phyloP scores from a whole-genome alignment of 2,888 invertebrate genomes.

The Horisme vitalbata region DNA sequence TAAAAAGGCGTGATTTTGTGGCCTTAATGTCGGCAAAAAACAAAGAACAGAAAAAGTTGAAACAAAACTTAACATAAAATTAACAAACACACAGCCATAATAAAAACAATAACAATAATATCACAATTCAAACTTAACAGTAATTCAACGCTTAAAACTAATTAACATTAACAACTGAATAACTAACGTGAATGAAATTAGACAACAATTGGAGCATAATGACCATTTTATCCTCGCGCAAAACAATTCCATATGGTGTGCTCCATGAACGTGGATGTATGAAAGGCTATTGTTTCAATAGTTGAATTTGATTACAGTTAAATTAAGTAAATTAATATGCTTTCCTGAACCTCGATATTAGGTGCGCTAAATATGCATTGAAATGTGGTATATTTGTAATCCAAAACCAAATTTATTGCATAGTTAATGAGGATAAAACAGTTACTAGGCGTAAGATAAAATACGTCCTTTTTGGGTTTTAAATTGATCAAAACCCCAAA shows the following conservation, averaged over 20 bases:
- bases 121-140: slow-evolving; percentile 73
- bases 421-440: slow-evolving; percentile 48
- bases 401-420: slow-evolving; percentile 19
- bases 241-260: slow-evolving; percentile 26
- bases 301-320: slow-evolving; percentile 35
- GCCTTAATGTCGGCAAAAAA: slow-evolving; percentile 75
- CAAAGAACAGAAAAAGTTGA: slow-evolving; percentile 66
- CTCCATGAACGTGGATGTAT: slow-evolving; percentile 25
- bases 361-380: slow-evolving; percentile 21
- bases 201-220: slow-evolving; percentile 53
- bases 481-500: slow-evolving; percentile 45
- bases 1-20: slow-evolving; percentile 35
- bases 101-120: slow-evolving; percentile 56
- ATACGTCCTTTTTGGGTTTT: slow-evolving; percentile 23
- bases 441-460: slow-evolving; percentile 43
- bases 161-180: slow-evolving; percentile 59
- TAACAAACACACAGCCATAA: slow-evolving; percentile 81
- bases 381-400: slow-evolving; percentile 21
- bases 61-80: slow-evolving; percentile 83
- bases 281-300: slow-evolving; percentile 27
- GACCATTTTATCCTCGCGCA: slow-evolving; percentile 61
- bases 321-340: slow-evolving; percentile 33
- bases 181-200: slow-evolving; percentile 28
- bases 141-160: slow-evolving; percentile 75
- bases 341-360: slow-evolving; percentile 19